Percentiles rank a stretch among this genome's conserved stretches.
These are phyloP conservation scores for Cossypha niveicapilla DNA, from an alignment of 2,797 vertebrate genomes.

Conservation along the genomic window DNA sequence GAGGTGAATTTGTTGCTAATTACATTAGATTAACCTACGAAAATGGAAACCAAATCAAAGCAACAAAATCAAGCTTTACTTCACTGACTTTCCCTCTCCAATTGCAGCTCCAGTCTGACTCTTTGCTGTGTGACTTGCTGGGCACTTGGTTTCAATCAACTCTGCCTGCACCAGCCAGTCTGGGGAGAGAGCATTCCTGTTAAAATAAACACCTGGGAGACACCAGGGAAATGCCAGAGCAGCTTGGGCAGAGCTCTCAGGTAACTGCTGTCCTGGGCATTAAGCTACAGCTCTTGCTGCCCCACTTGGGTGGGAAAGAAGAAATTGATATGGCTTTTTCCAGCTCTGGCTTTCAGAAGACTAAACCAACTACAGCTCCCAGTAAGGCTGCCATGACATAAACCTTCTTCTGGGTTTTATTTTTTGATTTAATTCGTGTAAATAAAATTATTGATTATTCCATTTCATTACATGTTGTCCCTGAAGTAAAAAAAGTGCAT, in stretches of 20 bases:
- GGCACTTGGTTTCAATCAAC: neutral
- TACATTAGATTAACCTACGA: neutral
- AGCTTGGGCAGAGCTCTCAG: neutral
- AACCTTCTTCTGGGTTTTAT: neutral
- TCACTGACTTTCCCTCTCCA: neutral
- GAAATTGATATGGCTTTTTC: neutral
- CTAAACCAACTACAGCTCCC: neutral
- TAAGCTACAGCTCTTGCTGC: neutral
- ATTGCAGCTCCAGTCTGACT: neutral
- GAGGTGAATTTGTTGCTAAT: neutral
- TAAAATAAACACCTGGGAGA: neutral
- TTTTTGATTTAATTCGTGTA: accelerated
- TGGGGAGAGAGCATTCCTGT: neutral
- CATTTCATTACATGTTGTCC: neutral
- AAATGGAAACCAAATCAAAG: neutral
- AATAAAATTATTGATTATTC: neutral
- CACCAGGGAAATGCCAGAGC: neutral
- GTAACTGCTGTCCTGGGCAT: neutral
- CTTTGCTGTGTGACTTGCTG: neutral
- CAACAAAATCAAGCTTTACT: neutral
- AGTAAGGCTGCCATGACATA: neutral
- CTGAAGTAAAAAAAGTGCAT: neutral
- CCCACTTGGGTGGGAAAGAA: accelerated
- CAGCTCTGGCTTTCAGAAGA: neutral
- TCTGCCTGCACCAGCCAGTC: neutral